phyloP scores from a whole-genome alignment of 2,113 vertebrate species.

The Nyctibius bracteatus region DNA sequence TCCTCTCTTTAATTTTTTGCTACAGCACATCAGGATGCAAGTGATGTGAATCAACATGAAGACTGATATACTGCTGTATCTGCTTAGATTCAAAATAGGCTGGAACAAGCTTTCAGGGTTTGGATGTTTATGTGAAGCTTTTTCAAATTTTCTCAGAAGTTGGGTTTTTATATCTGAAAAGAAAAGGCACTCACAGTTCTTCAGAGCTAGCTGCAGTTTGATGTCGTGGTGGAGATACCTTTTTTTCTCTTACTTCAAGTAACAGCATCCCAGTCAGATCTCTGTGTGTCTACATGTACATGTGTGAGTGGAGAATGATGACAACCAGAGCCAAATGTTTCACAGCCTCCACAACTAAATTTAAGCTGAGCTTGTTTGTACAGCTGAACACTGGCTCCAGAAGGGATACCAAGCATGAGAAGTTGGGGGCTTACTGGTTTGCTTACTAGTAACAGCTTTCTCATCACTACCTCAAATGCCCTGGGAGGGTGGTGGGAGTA shows the following conservation, averaged over 20 bases:
- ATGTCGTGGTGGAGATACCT: not conserved
- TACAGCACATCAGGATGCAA: not conserved
- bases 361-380: constrained; percentile 40
- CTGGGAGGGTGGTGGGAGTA: not conserved
- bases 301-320: not conserved
- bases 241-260: not conserved
- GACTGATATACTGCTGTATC: not conserved
- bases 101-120: not conserved
- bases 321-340: not conserved
- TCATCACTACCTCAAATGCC: not conserved
- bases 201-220: not conserved
- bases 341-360: not conserved
- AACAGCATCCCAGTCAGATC: not conserved
- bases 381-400: constrained; percentile 19
- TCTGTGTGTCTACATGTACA: not conserved
- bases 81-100: not conserved
- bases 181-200: not conserved
- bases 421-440: not conserved
- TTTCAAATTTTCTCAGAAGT: not conserved
- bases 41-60: not conserved
- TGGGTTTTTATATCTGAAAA: not conserved
- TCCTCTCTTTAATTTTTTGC: not conserved
- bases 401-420: not conserved
- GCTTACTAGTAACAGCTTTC: not conserved
- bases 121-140: not conserved